Percentiles rank a stretch among this genome's conserved stretches.
Evolutionary conservation across 1,140 invertebrate species (phyloP).

Genomic region (Zaprionus africanus): DNA sequence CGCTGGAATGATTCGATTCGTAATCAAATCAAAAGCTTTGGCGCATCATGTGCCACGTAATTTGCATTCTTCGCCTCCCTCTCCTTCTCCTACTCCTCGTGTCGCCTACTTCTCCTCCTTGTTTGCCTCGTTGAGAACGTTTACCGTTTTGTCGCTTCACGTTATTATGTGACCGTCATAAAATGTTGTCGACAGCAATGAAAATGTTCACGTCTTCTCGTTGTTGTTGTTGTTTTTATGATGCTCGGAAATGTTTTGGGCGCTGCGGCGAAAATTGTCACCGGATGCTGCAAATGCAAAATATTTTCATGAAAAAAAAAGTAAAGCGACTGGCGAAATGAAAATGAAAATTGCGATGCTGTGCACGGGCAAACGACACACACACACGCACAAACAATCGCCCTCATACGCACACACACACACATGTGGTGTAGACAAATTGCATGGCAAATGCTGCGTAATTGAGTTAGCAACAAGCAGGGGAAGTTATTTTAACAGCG

Average conservation of each 20-base stretch:
- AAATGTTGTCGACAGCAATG: slow-evolving; percentile 60
- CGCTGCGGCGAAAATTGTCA: slow-evolving; percentile 51
- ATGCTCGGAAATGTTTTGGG: slow-evolving; percentile 55
- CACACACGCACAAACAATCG: slow-evolving; percentile 17
- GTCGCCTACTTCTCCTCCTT: background rate
- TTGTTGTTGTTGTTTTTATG: slow-evolving; percentile 55
- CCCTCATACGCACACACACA: slow-evolving; percentile 2
- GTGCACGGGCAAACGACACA: slow-evolving; percentile 1
- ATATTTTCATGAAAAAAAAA: slow-evolving; percentile 71
- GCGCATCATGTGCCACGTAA: slow-evolving; percentile 66
- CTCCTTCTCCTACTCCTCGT: background rate
- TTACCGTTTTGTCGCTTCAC: slow-evolving; percentile 49
- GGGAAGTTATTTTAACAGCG: slow-evolving; percentile 15
- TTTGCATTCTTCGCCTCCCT: slow-evolving; percentile 55
- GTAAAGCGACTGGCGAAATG: slow-evolving; percentile 49
- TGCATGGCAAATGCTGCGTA: slow-evolving; percentile 68
- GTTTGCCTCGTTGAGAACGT: slow-evolving; percentile 35
- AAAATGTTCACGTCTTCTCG: slow-evolving; percentile 21
- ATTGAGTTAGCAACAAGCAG: slow-evolving; percentile 72
- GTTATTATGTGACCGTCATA: slow-evolving; percentile 78
- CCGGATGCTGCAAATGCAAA: slow-evolving; percentile 82
- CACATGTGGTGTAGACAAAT: slow-evolving; percentile 37
- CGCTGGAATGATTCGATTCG: slow-evolving; percentile 23
- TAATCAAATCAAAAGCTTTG: slow-evolving; percentile 76
- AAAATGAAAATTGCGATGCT: slow-evolving; percentile 70